These are phyloP conservation scores for Pyrgus malvae DNA, from an alignment of 2,888 invertebrate genomes.

Conservation along the genomic window DNA sequence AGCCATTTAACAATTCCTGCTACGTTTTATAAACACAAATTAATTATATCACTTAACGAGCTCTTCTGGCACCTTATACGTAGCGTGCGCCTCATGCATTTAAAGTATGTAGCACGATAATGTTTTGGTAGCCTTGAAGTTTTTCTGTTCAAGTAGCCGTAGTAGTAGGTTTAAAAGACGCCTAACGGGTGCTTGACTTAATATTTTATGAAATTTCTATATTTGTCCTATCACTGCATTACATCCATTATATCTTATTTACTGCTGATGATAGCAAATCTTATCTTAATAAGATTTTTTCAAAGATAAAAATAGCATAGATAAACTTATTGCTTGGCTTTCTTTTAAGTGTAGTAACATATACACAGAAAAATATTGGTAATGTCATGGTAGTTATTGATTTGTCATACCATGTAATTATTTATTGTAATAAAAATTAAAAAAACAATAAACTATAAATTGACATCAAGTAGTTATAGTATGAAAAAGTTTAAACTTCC, in stretches of 20 bases:
- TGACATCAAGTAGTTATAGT: too few species aligned
- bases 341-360: too few species aligned
- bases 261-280: constrained; percentile 9
- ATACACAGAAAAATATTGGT: too few species aligned
- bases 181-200: too few species aligned
- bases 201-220: too few species aligned
- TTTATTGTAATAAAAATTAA: too few species aligned
- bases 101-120: constrained; percentile 7
- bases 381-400: too few species aligned
- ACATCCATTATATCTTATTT: constrained; percentile 13
- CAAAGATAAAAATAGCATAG: constrained; percentile 18
- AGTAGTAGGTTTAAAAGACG: too few species aligned
- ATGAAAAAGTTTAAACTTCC: too few species aligned
- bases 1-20: neutral
- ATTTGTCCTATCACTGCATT: neutral
- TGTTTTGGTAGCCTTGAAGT: constrained; percentile 18
- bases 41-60: constrained; percentile 3
- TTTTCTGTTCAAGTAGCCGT: neutral
- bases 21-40: constrained; percentile 2
- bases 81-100: neutral
- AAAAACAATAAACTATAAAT: too few species aligned
- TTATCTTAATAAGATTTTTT: constrained; percentile 20
- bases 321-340: neutral
- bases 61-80: constrained; percentile 5
- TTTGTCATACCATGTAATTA: too few species aligned